Conservation (phyloP, 2,888 invertebrate genomes). For the Venusia cambrica region DNA sequence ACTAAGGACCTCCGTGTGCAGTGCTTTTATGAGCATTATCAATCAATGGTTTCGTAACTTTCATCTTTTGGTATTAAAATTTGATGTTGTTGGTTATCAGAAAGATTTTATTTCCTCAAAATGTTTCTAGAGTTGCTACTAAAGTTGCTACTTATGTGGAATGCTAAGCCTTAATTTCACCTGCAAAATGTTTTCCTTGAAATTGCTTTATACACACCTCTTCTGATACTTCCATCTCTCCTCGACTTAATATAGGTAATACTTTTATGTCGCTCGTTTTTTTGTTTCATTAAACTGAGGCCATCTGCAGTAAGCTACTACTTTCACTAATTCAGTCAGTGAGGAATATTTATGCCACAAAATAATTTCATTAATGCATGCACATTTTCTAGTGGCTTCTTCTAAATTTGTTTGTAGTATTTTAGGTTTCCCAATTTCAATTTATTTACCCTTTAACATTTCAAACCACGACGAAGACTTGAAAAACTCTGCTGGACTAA, state of each 20-base stretch:
- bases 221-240: conserved; percentile 3
- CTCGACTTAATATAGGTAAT: background rate
- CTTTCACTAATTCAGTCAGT: background rate
- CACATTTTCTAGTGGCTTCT: background rate
- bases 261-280: background rate
- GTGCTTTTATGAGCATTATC: conserved; percentile 27
- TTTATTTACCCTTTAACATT: background rate
- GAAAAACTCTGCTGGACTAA: conserved; percentile 7
- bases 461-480: conserved; percentile 1
- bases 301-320: conserved; percentile 1
- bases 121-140: conserved; percentile 10
- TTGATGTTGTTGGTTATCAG: conserved; percentile 22
- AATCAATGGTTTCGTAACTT: no score
- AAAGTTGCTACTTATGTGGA: no score
- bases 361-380: background rate
- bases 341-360: background rate
- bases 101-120: conserved; percentile 10
- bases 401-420: background rate
- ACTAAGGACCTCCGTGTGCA: conserved; percentile 27
- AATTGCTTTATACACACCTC: background rate
- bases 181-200: background rate
- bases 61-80: conserved; percentile 18
- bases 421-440: background rate
- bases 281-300: background rate
- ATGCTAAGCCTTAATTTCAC: background rate